Percentiles rank a stretch among this genome's conserved stretches.
These are phyloP conservation scores for Troides aeacus DNA, from an alignment of 2,888 invertebrate species.

Conservation along the genomic window DNA sequence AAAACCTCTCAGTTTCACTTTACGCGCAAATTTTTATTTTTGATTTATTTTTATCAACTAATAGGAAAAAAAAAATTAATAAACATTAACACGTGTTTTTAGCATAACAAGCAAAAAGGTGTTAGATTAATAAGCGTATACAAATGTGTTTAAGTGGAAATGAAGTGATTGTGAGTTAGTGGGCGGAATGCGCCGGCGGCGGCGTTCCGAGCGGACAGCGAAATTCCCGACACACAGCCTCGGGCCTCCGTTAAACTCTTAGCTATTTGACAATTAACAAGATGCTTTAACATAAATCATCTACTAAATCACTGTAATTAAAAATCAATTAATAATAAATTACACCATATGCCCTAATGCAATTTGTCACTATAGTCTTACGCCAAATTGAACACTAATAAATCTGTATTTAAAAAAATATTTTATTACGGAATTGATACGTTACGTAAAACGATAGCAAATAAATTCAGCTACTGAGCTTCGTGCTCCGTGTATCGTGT, in stretches of 20 bases:
- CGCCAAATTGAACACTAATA: slow-evolving; percentile 4
- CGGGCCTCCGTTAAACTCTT: slow-evolving; percentile 3
- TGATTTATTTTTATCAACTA: not conserved
- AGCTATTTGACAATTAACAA: slow-evolving; percentile 15
- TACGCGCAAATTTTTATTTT: no score
- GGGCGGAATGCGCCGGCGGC: slow-evolving; percentile 43
- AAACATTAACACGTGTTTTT: not conserved
- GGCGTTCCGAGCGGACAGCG: slow-evolving; percentile 21
- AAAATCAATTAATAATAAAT: slow-evolving; percentile 6
- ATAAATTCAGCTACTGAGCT: slow-evolving; percentile 55
- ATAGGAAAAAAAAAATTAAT: not conserved
- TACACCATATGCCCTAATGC: not conserved
- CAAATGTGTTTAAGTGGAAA: slow-evolving; percentile 26
- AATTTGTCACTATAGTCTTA: not conserved
- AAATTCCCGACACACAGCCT: slow-evolving; percentile 6
- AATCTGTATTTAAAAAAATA: slow-evolving; percentile 16
- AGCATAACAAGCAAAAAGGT: not conserved
- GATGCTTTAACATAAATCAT: not conserved
- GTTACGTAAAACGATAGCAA: slow-evolving; percentile 38
- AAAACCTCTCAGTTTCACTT: no score
- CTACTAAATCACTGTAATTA: not conserved
- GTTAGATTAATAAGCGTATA: slow-evolving; percentile 12
- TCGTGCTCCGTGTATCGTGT: slow-evolving; percentile 51
- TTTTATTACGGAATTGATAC: slow-evolving; percentile 38
- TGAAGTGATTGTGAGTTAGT: slow-evolving; percentile 43